Base-by-base conservation (phyloP, 2,888 invertebrate species). In the Erebia epiphron region DNA sequence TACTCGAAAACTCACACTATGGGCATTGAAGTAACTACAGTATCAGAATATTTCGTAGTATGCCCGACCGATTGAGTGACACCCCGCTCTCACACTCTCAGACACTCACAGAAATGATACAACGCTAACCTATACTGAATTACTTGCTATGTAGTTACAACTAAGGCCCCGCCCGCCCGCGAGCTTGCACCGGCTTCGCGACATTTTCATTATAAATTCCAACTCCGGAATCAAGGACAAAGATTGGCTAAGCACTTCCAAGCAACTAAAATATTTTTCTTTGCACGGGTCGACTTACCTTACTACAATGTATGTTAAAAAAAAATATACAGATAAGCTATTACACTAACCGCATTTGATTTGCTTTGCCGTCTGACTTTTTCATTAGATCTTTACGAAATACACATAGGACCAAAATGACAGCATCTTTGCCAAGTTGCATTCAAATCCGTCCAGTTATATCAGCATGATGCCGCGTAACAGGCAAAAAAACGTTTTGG, bases 101-200 rank as follows among this genome's bases (percentile, higher is more conserved):
- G 71, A 71, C 80, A 60, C 77, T 67, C 78, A 72, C 78, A 61
- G 79, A 85, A 80, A 83, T 85, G 84, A 88, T 88, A 90, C 88
- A 88, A 83, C 80, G 83, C 90, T 91, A 92, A 86, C 90, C 90
- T 90, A 90, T 81, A 80, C 83, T 84, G 81, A 82, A 85, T 87
- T 89, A 89, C 86, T 87, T 86, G 82, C 87, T 90, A 88, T 80
- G 79, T 78, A 54, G 80, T 88, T 81, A 89, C 79, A 86, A 80
- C 85, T 88, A 87, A 76, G 74, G 78, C 70, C 77, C 68, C 72
- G 65, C 69, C 69, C 60, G 69, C 75, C 69, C 52, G 63, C 72
- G 14, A n/a, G 13, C 21, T 49, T 26, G 52, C 64, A 13, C 64
- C 54, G 52, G 16, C 69, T 69, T 72, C 67, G 21, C 13, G 56